Percentiles rank a stretch among this genome's conserved stretches.
phyloP scores from a whole-genome alignment of 2,113 vertebrate species.

The Thalassarche chlororhynchos region DNA sequence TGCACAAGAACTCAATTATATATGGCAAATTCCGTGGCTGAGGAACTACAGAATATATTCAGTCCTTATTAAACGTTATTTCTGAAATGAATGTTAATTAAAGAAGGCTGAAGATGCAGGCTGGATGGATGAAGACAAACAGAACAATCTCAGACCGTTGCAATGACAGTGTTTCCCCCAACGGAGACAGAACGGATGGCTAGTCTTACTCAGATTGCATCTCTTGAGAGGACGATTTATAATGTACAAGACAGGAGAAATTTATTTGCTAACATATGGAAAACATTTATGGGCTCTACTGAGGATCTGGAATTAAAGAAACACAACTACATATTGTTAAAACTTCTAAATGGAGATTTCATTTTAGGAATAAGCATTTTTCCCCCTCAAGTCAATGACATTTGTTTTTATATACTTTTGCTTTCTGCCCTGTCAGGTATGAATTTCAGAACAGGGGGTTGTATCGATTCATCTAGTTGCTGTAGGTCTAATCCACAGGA shows the following conservation, averaged over 20 bases:
- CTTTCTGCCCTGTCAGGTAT: not conserved
- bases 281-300: constrained; percentile 53
- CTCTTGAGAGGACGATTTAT: constrained; percentile 54
- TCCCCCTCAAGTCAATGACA: not conserved
- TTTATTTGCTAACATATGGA: constrained; percentile 71
- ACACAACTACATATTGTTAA: constrained; percentile 32
- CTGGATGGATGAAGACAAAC: constrained; percentile 29
- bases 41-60: not conserved
- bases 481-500: not conserved
- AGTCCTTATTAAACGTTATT: not conserved
- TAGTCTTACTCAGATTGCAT: constrained; percentile 56
- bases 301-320: constrained; percentile 55
- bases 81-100: constrained; percentile 13
- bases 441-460: not conserved
- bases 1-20: not conserved
- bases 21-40: not conserved
- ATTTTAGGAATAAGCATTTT: not conserved
- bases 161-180: not conserved
- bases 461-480: not conserved
- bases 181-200: not conserved
- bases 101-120: constrained; percentile 19
- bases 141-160: not conserved
- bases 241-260: constrained; percentile 44
- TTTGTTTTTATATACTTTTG: not conserved
- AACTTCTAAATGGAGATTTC: constrained; percentile 18